Evolutionary conservation across 2,888 invertebrate genomes (phyloP), one percentile per base, ranked within the genome.

Genomic region (Melikaiella ostensackeni): DNA sequence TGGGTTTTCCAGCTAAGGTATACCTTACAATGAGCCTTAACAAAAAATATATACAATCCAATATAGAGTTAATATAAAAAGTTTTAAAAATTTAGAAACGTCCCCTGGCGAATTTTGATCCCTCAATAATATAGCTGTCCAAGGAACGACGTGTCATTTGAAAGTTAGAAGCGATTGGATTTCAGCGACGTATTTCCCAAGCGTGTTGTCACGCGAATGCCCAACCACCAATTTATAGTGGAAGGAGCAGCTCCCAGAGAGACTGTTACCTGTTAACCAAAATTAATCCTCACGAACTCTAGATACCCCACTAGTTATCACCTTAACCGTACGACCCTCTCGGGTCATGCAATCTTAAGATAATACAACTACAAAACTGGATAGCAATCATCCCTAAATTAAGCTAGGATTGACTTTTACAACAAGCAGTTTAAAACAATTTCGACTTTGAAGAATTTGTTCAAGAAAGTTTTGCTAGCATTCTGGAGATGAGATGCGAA

Each of bases 211-310:
- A 81, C 81, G 79, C 85, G 84, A 79, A 79, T 78, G 79, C 79
- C 75, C 76, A 81, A 79, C 82, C 75, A 79, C 81, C 84, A 85
- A 86, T 86, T 86, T 84, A 83, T 77, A 79, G 77, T 62, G 70
- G 63, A 77, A 42, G 77, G 62, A 35, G 30, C 74, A 78, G 80
- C 82, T 89, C 89, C 89, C 88, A 79, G 75, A 77, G 86, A 86
- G 86, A 79, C 87, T 87, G 87, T 89, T 87, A 87, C 85, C 86
- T 87, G 87, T 88, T 88, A 86, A 84, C 87, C 85, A 81, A 87
- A 89, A 88, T 89, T 89, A 88, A 88, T 87, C 86, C 84, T 79
- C 80, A 50, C 80, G 57, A 77, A 77, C 77, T 57, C 50, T 42
- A 46, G 38, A 57, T 57, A 33, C 74, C 77, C 42, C n/a, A 38